phyloP scores from a whole-genome alignment of 2,113 vertebrate species.

The Sitta europaea region DNA sequence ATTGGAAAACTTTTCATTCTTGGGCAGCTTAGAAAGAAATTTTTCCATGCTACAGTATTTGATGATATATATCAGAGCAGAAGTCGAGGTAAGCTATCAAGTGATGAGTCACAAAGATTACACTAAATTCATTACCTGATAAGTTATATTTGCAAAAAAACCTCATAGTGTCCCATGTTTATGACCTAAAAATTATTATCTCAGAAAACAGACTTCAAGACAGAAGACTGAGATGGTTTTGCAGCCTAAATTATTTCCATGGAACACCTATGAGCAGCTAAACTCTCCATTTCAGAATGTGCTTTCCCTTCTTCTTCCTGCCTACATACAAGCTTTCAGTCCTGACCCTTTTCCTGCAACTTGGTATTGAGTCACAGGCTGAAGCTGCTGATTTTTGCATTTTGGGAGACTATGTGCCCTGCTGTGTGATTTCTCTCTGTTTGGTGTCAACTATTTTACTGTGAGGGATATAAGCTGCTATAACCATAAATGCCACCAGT shows the following conservation, averaged over 20 bases:
- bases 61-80: background rate
- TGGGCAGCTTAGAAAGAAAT: background rate
- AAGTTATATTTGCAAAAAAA: background rate
- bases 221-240: background rate
- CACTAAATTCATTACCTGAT: background rate
- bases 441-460: background rate
- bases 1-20: background rate
- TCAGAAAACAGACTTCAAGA: background rate
- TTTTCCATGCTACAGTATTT: background rate
- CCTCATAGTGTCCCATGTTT: rapidly evolving
- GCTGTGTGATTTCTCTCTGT: background rate
- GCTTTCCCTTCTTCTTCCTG: background rate
- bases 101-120: background rate
- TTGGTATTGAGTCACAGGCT: background rate
- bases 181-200: background rate
- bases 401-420: background rate
- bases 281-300: background rate
- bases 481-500: background rate
- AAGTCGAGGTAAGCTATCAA: background rate
- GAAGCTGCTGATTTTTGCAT: background rate
- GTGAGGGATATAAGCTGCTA: background rate
- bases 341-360: background rate
- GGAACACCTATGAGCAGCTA: background rate
- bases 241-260: background rate
- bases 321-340: background rate